These are phyloP conservation scores for Sipha maydis DNA, from an alignment of 2,888 invertebrate species.

Conservation along the genomic window DNA sequence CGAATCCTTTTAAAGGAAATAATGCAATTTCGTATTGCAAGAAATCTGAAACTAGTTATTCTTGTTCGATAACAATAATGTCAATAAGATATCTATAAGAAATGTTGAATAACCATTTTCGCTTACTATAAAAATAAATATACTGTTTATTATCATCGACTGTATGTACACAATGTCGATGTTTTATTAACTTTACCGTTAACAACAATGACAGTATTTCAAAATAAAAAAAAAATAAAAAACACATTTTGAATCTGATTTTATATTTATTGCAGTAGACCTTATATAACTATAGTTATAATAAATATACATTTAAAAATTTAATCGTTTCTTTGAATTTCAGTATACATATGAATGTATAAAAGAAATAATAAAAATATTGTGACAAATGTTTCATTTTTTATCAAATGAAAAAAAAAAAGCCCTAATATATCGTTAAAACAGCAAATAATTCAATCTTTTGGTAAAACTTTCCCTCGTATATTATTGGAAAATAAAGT, in stretches of 20 bases:
- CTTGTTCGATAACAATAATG: conserved; percentile 9
- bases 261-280: neutral
- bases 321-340: too few species aligned
- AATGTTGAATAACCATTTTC: conserved; percentile 6
- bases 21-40: neutral
- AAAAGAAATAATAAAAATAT: too few species aligned
- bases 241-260: neutral
- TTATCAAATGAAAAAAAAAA: neutral
- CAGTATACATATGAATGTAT: too few species aligned
- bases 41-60: conserved; percentile 32
- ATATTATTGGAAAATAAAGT: neutral
- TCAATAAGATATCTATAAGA: neutral
- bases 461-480: neutral
- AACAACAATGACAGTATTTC: neutral
- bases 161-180: neutral
- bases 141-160: neutral
- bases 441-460: neutral
- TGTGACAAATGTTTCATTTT: neutral
- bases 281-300: too few species aligned
- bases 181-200: neutral
- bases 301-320: too few species aligned
- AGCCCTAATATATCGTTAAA: neutral
- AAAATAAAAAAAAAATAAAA: neutral
- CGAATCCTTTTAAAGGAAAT: conserved; percentile 4
- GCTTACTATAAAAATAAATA: neutral